phyloP scores from a whole-genome alignment of 2,888 invertebrate genomes.

The Pediacus dermestoides region DNA sequence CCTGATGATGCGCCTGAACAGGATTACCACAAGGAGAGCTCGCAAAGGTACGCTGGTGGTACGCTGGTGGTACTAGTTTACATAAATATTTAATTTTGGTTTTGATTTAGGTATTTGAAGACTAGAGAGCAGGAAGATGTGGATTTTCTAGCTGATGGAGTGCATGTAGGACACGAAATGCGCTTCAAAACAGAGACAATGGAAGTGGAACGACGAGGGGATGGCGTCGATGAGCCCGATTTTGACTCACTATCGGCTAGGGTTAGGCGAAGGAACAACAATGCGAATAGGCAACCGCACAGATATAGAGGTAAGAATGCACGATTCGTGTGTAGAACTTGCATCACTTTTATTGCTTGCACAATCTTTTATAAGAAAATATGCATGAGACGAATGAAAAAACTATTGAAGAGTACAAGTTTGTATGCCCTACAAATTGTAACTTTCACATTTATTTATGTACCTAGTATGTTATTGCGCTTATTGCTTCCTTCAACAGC shows the following conservation, averaged over 20 bases:
- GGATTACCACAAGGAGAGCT: conserved; percentile 52
- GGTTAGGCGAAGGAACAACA: conserved; percentile 52
- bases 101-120: conserved; percentile 60
- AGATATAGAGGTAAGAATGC: conserved; percentile 52
- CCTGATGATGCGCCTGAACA: conserved; percentile 57
- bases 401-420: too few relatives aligned
- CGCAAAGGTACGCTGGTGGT: conserved; percentile 43
- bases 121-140: conserved; percentile 78
- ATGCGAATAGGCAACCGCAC: conserved; percentile 45
- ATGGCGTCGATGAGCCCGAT: conserved; percentile 65
- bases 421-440: too few relatives aligned
- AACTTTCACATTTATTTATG: too few relatives aligned
- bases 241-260: conserved; percentile 78
- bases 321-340: too few relatives aligned
- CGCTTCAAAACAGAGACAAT: conserved; percentile 77
- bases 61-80: background rate
- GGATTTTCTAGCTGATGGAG: conserved; percentile 78
- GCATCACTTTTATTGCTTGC: too few relatives aligned
- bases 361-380: background rate
- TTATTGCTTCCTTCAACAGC: too few relatives aligned
- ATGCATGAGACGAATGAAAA: too few relatives aligned
- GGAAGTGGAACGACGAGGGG: conserved; percentile 71
- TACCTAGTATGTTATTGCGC: too few relatives aligned
- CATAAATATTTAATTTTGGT: too few relatives aligned
- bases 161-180: conserved; percentile 76